A percentile compares a stretch with the other conserved stretches of the same genome.
phyloP scores from a whole-genome alignment of 2,113 vertebrate species.

The Brachirus orientalis region DNA sequence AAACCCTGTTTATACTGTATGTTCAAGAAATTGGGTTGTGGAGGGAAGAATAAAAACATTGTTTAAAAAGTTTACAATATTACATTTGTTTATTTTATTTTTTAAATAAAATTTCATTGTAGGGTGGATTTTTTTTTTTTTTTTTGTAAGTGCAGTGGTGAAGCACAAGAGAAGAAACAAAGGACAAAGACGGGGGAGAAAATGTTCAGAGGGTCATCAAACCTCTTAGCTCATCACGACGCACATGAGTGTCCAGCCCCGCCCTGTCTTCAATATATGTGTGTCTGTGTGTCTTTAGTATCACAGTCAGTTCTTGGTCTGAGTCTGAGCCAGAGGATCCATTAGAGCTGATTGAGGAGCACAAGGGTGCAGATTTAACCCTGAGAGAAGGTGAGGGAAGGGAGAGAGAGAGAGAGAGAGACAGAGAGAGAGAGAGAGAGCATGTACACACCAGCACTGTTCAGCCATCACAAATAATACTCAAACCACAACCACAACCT shows the following conservation, averaged over 20 bases:
- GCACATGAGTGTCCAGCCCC: constrained; percentile 43
- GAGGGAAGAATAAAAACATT: too few species aligned
- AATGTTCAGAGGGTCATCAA: constrained; percentile 46
- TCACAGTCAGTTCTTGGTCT: constrained; percentile 58
- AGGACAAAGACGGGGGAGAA: constrained; percentile 57
- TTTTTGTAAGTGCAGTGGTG: not conserved
- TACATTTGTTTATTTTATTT: too few species aligned
- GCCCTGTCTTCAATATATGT: constrained; percentile 35
- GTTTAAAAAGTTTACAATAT: too few species aligned
- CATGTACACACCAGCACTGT: too few species aligned
- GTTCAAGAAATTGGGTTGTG: not conserved
- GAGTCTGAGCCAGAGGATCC: constrained; percentile 79
- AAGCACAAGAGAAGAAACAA: too few species aligned
- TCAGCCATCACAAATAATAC: too few species aligned
- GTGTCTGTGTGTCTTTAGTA: constrained; percentile 46
- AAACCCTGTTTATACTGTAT: not conserved
- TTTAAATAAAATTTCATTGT: too few species aligned
- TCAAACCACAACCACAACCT: too few species aligned
- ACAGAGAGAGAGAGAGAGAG: too few species aligned
- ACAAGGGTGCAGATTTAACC: constrained; percentile 74
- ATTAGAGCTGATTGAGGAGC: constrained; percentile 82
- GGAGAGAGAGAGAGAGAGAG: too few species aligned
- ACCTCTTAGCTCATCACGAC: constrained; percentile 65
- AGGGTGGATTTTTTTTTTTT: not conserved
- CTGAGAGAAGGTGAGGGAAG: constrained; percentile 75